Conservation (phyloP, 2,797 vertebrate genomes). For the Tokudaia tokunoshimensis region DNA sequence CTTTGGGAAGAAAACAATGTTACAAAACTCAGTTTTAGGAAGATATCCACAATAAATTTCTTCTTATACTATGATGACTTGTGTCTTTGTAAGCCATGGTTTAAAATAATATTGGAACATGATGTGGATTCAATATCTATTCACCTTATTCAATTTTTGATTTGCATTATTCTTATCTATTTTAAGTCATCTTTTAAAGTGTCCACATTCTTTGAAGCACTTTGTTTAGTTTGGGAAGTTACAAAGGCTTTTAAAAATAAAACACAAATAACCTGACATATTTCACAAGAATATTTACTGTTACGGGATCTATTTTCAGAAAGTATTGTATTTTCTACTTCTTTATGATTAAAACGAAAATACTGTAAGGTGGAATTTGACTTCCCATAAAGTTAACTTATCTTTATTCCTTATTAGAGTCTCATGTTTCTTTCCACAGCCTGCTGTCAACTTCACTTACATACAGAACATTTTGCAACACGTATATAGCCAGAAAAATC, state of each 20-base stretch:
- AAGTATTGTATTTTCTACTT: constrained; percentile 68
- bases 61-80: constrained; percentile 1
- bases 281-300: constrained; percentile 74
- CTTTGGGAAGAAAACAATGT: background rate
- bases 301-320: constrained; percentile 73
- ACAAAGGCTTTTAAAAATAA: constrained; percentile 73
- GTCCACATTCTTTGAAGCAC: constrained; percentile 57
- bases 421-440: background rate
- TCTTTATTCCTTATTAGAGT: constrained; percentile 7
- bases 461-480: background rate
- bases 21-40: background rate
- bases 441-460: background rate
- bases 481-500: background rate
- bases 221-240: constrained; percentile 48
- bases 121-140: constrained; percentile 49
- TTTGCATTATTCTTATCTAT: constrained; percentile 58
- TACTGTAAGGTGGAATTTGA: constrained; percentile 49
- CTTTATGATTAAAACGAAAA: constrained; percentile 53
- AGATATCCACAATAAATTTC: background rate
- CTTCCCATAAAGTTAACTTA: constrained; percentile 31
- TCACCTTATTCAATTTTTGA: constrained; percentile 56
- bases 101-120: constrained; percentile 54
- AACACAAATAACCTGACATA: constrained; percentile 66
- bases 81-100: background rate
- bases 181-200: constrained; percentile 66